A percentile compares a stretch with the other conserved stretches of the same genome.
These are phyloP conservation scores for Athene noctua DNA, from an alignment of 2,113 vertebrate species.

Conservation along the genomic window DNA sequence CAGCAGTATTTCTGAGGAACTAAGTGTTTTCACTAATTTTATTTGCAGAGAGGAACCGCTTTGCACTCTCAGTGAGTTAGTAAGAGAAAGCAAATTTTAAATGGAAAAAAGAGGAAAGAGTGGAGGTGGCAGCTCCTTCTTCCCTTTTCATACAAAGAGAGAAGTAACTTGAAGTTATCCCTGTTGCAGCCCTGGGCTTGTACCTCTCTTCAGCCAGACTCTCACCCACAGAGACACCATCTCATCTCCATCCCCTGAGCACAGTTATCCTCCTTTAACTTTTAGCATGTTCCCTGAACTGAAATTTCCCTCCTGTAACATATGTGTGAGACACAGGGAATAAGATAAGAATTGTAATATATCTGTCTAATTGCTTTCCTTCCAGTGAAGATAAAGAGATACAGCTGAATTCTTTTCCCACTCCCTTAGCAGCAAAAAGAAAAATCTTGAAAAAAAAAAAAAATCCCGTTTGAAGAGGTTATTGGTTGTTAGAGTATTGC, in stretches of 20 bases:
- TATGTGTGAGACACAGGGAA: background rate
- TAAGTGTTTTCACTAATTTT: background rate
- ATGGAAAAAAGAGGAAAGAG: background rate
- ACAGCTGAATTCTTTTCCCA: background rate
- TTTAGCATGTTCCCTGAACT: slow-evolving; percentile 37
- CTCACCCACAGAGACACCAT: background rate
- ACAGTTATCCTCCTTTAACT: slow-evolving; percentile 27
- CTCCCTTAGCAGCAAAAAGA: background rate
- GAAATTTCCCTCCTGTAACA: background rate
- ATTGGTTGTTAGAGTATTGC: background rate
- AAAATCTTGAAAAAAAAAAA: background rate
- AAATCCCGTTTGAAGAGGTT: background rate
- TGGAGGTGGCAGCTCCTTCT: background rate
- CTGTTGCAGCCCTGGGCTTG: background rate
- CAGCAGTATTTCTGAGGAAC: background rate
- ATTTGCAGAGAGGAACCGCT: background rate
- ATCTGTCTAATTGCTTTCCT: slow-evolving; percentile 30
- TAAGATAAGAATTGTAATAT: slow-evolving; percentile 22
- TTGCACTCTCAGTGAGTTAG: background rate
- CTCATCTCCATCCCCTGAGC: background rate
- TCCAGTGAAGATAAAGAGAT: background rate
- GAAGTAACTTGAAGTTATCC: background rate
- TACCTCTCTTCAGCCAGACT: background rate
- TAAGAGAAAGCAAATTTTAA: background rate
- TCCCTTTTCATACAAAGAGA: background rate